phyloP scores from a whole-genome alignment of 2,113 vertebrate genomes.

The Xiphophorus couchianus region DNA sequence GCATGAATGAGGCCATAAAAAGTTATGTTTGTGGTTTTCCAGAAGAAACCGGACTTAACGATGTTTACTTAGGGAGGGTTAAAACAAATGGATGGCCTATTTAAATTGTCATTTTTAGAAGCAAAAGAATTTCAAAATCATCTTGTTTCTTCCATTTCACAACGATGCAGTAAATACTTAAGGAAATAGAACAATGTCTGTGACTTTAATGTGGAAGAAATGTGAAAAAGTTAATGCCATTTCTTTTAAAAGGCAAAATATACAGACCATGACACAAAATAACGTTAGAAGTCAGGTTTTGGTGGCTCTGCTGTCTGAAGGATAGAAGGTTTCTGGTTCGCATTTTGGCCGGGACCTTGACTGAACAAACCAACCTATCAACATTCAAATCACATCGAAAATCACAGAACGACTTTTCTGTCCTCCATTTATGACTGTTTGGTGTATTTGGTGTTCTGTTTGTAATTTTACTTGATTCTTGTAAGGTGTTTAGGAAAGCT shows the following conservation, averaged over 20 bases:
- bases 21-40: not conserved
- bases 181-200: not conserved
- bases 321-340: too few species aligned
- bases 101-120: not conserved
- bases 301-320: too few species aligned
- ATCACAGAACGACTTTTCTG: too few species aligned
- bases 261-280: not conserved
- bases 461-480: too few species aligned
- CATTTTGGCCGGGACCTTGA: not conserved
- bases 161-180: not conserved
- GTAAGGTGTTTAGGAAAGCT: too few species aligned
- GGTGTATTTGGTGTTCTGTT: too few species aligned
- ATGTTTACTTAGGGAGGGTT: not conserved
- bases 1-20: not conserved
- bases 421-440: too few species aligned
- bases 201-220: not conserved
- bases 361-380: too few species aligned
- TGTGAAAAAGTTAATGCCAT: not conserved
- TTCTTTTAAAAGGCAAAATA: not conserved
- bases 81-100: not conserved
- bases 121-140: not conserved
- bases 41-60: not conserved
- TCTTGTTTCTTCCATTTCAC: not conserved
- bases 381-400: too few species aligned
- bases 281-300: not conserved